phyloP scores from a whole-genome alignment of 53 echinoderm and acorn worm genomes.

The Echinometra lucunter region DNA sequence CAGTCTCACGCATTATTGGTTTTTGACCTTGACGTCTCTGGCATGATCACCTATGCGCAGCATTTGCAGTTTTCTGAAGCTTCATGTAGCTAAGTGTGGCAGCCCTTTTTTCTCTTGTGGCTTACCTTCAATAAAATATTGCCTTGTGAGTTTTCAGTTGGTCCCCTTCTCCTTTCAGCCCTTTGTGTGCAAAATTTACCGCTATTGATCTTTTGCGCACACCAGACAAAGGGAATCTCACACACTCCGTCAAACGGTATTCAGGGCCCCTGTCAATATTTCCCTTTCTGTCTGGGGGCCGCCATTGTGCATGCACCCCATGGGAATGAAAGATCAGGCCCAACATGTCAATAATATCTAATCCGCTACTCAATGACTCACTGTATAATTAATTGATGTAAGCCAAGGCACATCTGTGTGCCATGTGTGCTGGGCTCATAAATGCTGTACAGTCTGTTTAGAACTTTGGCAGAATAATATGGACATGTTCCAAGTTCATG shows the following conservation, averaged over 20 bases:
- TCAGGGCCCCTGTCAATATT: neutral
- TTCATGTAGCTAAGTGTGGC: neutral
- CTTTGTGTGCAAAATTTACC: neutral
- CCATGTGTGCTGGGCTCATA: neutral
- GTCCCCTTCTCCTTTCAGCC: neutral
- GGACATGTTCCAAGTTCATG: too few species aligned
- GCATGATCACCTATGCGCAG: too few species aligned
- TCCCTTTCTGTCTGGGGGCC: neutral
- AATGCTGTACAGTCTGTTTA: too few species aligned
- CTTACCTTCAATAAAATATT: neutral
- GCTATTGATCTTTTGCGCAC: constrained; percentile 28
- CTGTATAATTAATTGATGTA: neutral
- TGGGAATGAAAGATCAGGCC: neutral
- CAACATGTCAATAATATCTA: constrained; percentile 47
- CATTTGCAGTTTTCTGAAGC: neutral
- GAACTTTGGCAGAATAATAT: too few species aligned
- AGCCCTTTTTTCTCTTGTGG: neutral
- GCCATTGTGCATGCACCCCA: neutral
- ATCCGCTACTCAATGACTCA: neutral
- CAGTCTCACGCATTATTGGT: too few species aligned
- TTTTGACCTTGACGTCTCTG: too few species aligned
- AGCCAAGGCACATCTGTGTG: constrained; percentile 5
- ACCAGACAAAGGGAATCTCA: neutral
- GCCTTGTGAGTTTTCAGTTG: neutral
- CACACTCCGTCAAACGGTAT: neutral